Conservation (phyloP, 2,888 invertebrate genomes). For the Ophion costatus region DNA sequence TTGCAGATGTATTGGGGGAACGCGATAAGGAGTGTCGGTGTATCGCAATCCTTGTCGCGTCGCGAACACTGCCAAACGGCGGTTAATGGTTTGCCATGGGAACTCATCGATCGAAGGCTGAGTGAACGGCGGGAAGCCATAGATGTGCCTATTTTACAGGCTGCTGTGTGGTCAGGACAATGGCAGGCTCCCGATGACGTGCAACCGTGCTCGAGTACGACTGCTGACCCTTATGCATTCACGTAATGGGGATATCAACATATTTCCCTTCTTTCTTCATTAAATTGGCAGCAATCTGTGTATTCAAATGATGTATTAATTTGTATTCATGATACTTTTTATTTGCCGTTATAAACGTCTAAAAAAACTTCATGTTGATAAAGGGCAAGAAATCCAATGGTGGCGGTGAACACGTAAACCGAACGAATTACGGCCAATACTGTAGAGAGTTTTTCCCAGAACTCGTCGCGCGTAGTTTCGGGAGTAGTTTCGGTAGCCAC, state of each 20-base stretch:
- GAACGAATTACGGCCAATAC: too few relatives aligned
- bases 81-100: conserved; percentile 80
- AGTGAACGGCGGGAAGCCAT: conserved; percentile 72
- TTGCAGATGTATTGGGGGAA: conserved; percentile 73
- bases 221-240: conserved; percentile 80
- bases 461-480: too few relatives aligned
- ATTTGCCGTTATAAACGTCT: too few relatives aligned
- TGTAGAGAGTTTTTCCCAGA: too few relatives aligned
- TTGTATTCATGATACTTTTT: too few relatives aligned
- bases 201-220: conserved; percentile 82
- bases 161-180: conserved; percentile 78
- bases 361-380: too few relatives aligned
- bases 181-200: conserved; percentile 80
- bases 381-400: too few relatives aligned
- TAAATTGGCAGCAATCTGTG: too few relatives aligned
- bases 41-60: conserved; percentile 48
- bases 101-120: conserved; percentile 74
- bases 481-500: too few relatives aligned
- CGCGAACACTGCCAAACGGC: conserved; percentile 69
- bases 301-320: too few relatives aligned
- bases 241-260: conserved; percentile 71
- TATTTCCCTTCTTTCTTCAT: background rate
- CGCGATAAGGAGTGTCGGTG: conserved; percentile 53
- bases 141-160: conserved; percentile 74
- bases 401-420: too few relatives aligned